Base-by-base conservation (phyloP, 2,888 invertebrate genomes). In the Dryobotodes eremita region DNA sequence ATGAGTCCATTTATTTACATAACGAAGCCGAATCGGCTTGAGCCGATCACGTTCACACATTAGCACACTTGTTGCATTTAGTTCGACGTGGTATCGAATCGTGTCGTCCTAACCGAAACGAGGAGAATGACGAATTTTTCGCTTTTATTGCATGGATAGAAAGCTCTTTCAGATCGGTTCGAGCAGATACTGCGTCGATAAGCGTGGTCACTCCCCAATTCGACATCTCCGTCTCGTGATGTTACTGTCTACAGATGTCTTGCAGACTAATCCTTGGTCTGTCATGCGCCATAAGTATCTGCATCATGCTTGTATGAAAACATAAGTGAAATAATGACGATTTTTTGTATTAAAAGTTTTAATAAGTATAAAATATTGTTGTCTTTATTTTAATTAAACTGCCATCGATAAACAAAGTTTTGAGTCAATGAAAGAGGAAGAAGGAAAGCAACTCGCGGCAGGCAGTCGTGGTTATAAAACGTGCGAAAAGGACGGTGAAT, bases 281-380 rank as follows among this genome's bases (percentile, higher is more conserved):
- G 50, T 15, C 26, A 26, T 50, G n/a, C 11, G 23, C 11, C 6
- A n/a, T 61, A 26, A 2, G 55, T n/a, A 70, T 17, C 7, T 23
- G 6, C 11, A 71, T 48, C 10, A 17, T 75, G 75, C 17, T 55
- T 48, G 53, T 76, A 75, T 20, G n/a, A 64, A 62, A 75, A n/a
- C 17, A 26, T 31, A 31, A 53, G 10, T 48, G 10, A 36, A 48
- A 64, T 55, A 57, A 55, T 75, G 53, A 48, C 15, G 11, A 36
- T n/a, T 48, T 17, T 55, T 75, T 62, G 10, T 74, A 76, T 53
- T 74, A 75, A 62, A 72, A 17, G 4, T 26, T 59, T 36, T 2
- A 42, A 26, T 48, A 46, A 20, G 20, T 42, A 7, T 10, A 46
- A 26, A 53, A n/a, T 17, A 17, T 26, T 42, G 17, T 75, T 2